phyloP scores from a whole-genome alignment of 2,113 vertebrate species.

The Haemorhous mexicanus region DNA sequence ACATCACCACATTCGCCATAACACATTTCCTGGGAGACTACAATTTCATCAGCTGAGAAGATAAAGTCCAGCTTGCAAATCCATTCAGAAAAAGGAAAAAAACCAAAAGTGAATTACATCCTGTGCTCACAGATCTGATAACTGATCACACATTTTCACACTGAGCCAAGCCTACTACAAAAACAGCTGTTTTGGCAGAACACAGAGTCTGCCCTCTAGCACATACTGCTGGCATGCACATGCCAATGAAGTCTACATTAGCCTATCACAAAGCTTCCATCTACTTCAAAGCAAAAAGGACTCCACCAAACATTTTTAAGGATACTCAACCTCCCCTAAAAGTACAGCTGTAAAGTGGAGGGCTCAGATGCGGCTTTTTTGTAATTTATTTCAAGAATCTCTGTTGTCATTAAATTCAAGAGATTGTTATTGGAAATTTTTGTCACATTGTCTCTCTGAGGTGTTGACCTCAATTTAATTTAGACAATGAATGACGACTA shows the following conservation, averaged over 20 bases:
- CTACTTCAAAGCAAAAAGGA: neutral
- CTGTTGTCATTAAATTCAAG: neutral
- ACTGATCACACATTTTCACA: neutral
- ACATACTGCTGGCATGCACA: neutral
- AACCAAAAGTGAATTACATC: neutral
- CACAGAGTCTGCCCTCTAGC: neutral
- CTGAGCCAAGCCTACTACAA: neutral
- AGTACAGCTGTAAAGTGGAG: neutral
- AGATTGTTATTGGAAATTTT: neutral
- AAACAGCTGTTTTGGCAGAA: neutral
- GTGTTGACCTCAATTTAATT: constrained; percentile 17
- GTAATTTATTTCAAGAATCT: neutral
- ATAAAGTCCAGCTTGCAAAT: neutral
- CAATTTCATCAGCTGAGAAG: neutral
- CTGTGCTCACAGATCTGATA: neutral
- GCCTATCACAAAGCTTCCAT: neutral
- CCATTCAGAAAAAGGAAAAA: neutral
- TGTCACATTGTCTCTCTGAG: neutral
- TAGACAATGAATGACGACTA: neutral
- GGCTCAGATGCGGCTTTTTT: neutral
- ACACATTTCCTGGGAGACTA: neutral
- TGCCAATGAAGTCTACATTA: neutral
- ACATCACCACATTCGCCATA: neutral
- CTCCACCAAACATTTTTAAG: neutral
- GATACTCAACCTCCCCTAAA: neutral